phyloP scores from a whole-genome alignment of 2,888 invertebrate genomes.

The Cephus nigrinus region DNA sequence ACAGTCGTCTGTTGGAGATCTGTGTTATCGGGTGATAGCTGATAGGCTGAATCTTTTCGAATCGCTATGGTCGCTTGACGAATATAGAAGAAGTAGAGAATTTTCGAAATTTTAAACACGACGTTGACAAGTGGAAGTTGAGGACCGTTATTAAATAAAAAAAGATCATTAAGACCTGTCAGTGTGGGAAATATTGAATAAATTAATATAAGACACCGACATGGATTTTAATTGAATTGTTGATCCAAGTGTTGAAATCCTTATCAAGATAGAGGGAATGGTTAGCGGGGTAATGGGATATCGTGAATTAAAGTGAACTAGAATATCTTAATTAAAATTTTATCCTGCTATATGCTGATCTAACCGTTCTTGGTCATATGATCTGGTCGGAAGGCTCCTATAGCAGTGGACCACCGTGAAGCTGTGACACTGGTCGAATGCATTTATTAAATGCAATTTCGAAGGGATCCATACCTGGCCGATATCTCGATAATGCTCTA shows the following conservation, averaged over 20 bases:
- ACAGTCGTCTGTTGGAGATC: conserved; percentile 28
- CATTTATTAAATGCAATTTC: background rate
- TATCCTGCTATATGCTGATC: background rate
- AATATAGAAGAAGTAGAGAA: background rate
- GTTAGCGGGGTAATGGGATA: background rate
- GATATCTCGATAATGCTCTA: background rate
- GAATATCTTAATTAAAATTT: background rate
- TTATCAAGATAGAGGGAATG: background rate
- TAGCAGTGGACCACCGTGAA: conserved; percentile 52
- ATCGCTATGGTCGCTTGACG: background rate
- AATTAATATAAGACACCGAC: background rate
- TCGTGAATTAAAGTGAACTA: background rate
- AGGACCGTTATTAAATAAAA: background rate
- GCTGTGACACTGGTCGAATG: conserved; percentile 13
- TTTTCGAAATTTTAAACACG: background rate
- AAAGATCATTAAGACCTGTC: background rate
- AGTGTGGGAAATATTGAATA: background rate
- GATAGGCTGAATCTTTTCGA: background rate
- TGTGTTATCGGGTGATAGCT: conserved; percentile 41
- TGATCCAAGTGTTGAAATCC: background rate
- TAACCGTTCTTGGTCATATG: background rate
- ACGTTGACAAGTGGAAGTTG: background rate
- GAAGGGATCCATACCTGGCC: background rate
- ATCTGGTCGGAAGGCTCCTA: background rate
- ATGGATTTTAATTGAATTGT: background rate